phyloP scores from a whole-genome alignment of 2,888 invertebrate species.

The Euplexia lucipara region DNA sequence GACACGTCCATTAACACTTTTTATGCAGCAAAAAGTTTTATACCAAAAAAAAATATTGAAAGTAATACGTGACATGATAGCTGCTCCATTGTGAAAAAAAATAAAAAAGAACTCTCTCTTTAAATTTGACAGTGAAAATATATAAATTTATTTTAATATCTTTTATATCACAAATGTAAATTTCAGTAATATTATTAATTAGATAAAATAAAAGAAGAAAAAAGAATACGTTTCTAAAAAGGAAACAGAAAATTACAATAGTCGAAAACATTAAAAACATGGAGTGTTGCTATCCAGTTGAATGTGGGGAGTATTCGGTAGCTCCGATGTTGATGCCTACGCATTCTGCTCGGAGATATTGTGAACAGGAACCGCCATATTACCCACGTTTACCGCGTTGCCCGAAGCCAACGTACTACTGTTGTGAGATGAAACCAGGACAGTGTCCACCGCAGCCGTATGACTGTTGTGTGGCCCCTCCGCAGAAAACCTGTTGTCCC shows the following conservation, averaged over 20 bases:
- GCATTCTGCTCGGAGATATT: conserved; percentile 68
- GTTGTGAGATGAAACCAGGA: conserved; percentile 65
- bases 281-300: conserved; percentile 76
- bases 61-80: conserved; percentile 17
- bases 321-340: conserved; percentile 76
- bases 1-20: conserved; percentile 9
- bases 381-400: conserved; percentile 78
- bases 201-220: conserved; percentile 63
- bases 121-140: conserved; percentile 67
- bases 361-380: conserved; percentile 69
- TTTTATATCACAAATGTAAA: conserved; percentile 62
- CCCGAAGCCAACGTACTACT: conserved; percentile 64
- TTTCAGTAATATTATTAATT: conserved; percentile 64
- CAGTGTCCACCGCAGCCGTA: conserved; percentile 31
- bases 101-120: conserved; percentile 48
- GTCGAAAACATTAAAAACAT: conserved; percentile 71
- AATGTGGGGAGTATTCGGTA: conserved; percentile 76
- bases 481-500: conserved; percentile 13
- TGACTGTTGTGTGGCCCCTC: conserved; percentile 40
- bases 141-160: conserved; percentile 10
- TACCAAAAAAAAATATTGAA: background rate
- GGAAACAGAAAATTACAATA: conserved; percentile 29
- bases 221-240: conserved; percentile 31
- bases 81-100: conserved; percentile 10
- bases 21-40: conserved; percentile 23